phyloP scores from a whole-genome alignment of 2,113 vertebrate species.

The Callopanchax toddi region DNA sequence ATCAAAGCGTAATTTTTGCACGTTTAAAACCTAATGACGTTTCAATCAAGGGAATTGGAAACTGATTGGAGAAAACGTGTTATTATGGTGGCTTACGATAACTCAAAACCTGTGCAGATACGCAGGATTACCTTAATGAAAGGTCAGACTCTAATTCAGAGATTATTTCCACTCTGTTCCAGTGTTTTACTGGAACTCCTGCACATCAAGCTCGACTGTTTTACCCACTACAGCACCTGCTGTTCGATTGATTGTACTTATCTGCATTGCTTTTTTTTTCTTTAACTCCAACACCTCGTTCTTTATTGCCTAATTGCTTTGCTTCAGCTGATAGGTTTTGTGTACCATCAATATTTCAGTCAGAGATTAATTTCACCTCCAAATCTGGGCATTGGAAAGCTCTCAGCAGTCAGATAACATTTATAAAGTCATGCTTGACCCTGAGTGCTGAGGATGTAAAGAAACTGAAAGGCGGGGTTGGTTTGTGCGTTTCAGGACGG shows the following conservation, averaged over 20 bases:
- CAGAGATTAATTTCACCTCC: conserved; percentile 77
- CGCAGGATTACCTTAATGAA: conserved; percentile 54
- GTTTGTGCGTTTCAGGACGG: neutral
- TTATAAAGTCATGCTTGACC: conserved; percentile 72
- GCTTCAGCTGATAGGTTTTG: conserved; percentile 60
- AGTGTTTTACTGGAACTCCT: conserved; percentile 20
- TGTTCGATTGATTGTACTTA: conserved; percentile 71
- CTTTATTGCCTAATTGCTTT: conserved; percentile 66
- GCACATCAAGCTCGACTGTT: neutral
- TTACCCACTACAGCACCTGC: conserved; percentile 12
- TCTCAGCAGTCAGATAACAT: conserved; percentile 75
- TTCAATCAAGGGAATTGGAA: conserved; percentile 47
- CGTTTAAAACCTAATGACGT: conserved; percentile 27
- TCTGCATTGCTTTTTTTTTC: conserved; percentile 40
- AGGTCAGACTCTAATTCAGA: conserved; percentile 56
- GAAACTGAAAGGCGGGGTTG: conserved; percentile 22
- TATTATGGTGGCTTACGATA: conserved; percentile 36
- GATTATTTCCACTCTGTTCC: conserved; percentile 24
- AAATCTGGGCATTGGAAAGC: conserved; percentile 65
- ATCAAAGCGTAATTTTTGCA: conserved; percentile 13
- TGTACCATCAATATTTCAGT: conserved; percentile 74
- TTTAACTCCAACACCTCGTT: conserved; percentile 19
- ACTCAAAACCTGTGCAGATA: conserved; percentile 37
- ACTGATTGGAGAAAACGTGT: conserved; percentile 39
- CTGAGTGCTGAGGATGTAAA: conserved; percentile 51